Conservation (phyloP, 2,888 invertebrate species). For the Onthophagus sagittarius region DNA sequence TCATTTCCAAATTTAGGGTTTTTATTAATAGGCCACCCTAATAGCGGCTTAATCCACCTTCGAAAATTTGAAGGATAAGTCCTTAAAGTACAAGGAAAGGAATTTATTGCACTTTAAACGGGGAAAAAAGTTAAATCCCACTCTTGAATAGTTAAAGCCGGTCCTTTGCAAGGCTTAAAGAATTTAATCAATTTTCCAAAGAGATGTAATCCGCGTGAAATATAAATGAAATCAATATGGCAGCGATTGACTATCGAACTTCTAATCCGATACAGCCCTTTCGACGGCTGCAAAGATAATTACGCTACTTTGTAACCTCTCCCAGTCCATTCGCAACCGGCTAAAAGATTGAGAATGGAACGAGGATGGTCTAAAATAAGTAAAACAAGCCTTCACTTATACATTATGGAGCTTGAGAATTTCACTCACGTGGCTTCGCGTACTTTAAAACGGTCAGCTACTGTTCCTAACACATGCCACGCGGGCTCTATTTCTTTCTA, state of each 20-base stretch:
- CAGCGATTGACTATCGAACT: slow-evolving; percentile 4
- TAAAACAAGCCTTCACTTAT: not conserved
- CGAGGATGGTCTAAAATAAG: not conserved
- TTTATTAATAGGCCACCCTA: slow-evolving; percentile 3
- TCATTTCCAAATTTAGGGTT: not conserved
- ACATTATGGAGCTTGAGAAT: not conserved
- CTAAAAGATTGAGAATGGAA: not conserved
- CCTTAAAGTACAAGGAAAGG: not conserved
- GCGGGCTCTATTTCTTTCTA: slow-evolving; percentile 10
- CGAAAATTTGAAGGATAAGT: not conserved
- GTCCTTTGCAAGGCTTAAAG: not conserved
- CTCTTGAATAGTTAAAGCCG: not conserved
- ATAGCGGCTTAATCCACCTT: slow-evolving; percentile 2
- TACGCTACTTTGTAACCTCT: not conserved
- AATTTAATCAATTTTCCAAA: not conserved
- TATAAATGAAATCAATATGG: slow-evolving; percentile 11
- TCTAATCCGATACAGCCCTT: not conserved
- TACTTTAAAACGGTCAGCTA: not conserved
- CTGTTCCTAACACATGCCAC: not conserved
- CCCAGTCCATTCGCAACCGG: not conserved
- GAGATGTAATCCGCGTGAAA: slow-evolving; percentile 1
- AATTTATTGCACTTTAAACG: slow-evolving; percentile 1
- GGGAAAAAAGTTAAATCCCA: not conserved
- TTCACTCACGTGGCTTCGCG: slow-evolving; percentile 4
- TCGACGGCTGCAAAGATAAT: not conserved